Evolutionary conservation across 2,113 vertebrate genomes (phyloP).

Genomic region (Recurvirostra avosetta): DNA sequence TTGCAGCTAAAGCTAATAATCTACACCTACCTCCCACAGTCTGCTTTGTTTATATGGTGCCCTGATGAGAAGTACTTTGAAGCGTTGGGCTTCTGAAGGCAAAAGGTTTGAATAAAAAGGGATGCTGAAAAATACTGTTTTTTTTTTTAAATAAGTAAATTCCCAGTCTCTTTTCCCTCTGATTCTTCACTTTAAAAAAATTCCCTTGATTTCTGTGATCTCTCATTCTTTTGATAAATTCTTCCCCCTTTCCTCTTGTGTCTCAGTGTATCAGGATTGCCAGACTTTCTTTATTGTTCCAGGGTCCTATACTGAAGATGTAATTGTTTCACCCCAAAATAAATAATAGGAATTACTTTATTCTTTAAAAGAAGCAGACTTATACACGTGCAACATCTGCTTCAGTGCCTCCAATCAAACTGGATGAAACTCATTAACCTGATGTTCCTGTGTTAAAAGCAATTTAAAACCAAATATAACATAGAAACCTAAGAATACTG

Average conservation of each 20-base stretch:
- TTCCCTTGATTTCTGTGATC: neutral
- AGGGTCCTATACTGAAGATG: neutral
- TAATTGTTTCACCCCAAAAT: neutral
- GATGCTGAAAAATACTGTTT: neutral
- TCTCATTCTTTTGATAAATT: neutral
- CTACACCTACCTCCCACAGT: neutral
- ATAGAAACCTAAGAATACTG: neutral
- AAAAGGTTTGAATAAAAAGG: neutral
- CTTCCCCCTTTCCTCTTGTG: neutral
- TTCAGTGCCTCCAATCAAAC: neutral
- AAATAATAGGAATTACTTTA: neutral
- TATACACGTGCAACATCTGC: neutral
- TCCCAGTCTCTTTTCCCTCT: neutral
- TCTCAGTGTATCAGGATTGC: neutral
- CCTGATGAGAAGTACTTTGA: neutral
- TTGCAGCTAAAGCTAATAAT: neutral
- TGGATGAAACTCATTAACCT: neutral
- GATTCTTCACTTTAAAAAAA: neutral
- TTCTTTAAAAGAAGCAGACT: neutral
- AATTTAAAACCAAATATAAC: neutral
- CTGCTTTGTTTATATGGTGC: neutral
- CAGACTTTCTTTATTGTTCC: neutral
- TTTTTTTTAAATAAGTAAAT: neutral
- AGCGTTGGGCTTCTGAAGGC: neutral
- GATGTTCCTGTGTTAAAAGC: neutral